A percentile compares a stretch with the other conserved stretches of the same genome.
phyloP scores from a whole-genome alignment of 2,888 invertebrate species.

The Marronus borbonicus region DNA sequence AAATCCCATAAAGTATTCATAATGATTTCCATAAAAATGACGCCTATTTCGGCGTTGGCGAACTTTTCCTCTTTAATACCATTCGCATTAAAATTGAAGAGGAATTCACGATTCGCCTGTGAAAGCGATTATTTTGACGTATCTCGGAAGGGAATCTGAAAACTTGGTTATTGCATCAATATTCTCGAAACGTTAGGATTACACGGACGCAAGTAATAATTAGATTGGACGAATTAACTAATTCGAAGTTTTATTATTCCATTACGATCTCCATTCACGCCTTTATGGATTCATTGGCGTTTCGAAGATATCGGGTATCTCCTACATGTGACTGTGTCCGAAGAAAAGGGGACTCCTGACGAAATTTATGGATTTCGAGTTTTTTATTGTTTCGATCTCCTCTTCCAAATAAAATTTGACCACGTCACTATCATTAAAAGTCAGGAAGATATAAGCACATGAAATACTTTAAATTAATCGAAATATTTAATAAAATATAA shows the following conservation, averaged over 20 bases:
- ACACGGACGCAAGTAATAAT: background rate
- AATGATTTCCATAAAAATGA: background rate
- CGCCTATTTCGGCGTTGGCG: background rate
- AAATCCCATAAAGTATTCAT: background rate
- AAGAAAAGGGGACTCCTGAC: no score
- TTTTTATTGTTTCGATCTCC: no score
- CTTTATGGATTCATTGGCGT: background rate
- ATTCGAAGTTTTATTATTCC: conserved; percentile 2
- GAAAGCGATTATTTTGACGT: conserved; percentile 16
- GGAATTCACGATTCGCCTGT: conserved; percentile 11
- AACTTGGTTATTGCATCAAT: conserved; percentile 13
- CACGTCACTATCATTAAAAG: no score
- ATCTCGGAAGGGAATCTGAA: background rate
- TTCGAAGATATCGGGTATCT: background rate
- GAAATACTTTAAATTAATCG: no score
- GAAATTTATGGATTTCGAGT: no score
- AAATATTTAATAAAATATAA: no score
- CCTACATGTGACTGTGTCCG: background rate
- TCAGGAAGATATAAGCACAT: no score
- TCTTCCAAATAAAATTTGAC: no score
- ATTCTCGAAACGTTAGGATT: conserved; percentile 4
- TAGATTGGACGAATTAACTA: background rate
- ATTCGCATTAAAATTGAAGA: conserved; percentile 8
- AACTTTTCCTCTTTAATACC: background rate
- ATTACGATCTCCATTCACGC: background rate